Evolutionary conservation across 2,888 invertebrate genomes (phyloP), one percentile per base, ranked within the genome.

Genomic region (Lissocephala sabroskyi): DNA sequence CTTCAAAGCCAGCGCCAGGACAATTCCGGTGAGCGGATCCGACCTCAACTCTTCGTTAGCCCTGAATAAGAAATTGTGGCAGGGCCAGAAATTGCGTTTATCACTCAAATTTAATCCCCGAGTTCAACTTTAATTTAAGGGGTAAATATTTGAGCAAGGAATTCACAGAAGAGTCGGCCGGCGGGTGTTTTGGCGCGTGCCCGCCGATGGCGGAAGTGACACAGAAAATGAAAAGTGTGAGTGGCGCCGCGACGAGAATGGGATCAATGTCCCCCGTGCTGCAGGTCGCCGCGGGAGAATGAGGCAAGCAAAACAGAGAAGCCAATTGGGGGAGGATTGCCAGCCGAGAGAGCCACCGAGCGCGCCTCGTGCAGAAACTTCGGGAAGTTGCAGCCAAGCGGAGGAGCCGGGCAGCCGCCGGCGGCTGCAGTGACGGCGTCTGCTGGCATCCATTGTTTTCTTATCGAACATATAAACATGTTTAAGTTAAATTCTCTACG

Each of bases 291-390:
- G 44, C 26, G 49, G 52, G 47, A 64, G 68, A 73, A 73, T 42
- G 49, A 64, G 77, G 60, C 63, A 67, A 67, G 67, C 76, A 67
- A 67, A 67, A 67, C 76, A 67, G 71, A n/a, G n/a, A 67, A 59
- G 57, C 23, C 10, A 37, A 37, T 37, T 37, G 18, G 37, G 37
- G 37, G 37, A 45, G 59, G 55, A 44, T 32, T 39, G 45, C 43
- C 37, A 45, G 29, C 18, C 36, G 11, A 33, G 43, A 14, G 36
- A 23, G 30, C 41, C 33, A 36, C 32, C 5, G 36, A 7, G 30
- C 7, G 28, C 14, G 26, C 14, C 11, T 35, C 16, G 35, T 35
- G 35, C 35, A 35, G 35, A 17, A 35, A 16, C 35, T 35, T 3
- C 16, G 4, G 23, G 23, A 7, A 30, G 28, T 23, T 19, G 28